Conservation (phyloP, 2,888 invertebrate genomes). For the Hecatera dysodea region DNA sequence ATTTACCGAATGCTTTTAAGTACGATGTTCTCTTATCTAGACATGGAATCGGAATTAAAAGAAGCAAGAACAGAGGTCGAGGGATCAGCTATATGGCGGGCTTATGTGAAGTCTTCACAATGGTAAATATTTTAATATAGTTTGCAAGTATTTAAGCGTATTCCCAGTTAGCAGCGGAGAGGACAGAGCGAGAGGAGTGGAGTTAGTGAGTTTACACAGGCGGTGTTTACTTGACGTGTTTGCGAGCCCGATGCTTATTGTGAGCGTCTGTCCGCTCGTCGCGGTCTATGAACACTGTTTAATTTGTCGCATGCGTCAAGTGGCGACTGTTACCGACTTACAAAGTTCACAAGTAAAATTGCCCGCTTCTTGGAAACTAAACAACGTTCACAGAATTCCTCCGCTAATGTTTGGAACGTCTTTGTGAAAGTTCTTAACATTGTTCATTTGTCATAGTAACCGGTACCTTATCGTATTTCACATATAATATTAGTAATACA, state of each 20-base stretch:
- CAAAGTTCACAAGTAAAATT: constrained; percentile 68
- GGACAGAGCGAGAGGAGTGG: constrained; percentile 64
- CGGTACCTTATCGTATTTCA: constrained; percentile 29
- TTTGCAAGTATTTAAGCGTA: constrained; percentile 60
- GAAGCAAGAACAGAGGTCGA: constrained; percentile 53
- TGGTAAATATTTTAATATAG: constrained; percentile 59
- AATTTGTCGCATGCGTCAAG: constrained; percentile 73
- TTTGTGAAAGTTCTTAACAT: constrained; percentile 63
- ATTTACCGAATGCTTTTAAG: constrained; percentile 58
- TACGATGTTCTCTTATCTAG: constrained; percentile 52
- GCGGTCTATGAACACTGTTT: constrained; percentile 72
- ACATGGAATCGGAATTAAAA: constrained; percentile 60
- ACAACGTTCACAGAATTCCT: constrained; percentile 58
- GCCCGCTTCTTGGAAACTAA: constrained; percentile 68
- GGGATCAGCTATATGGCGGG: constrained; percentile 35
- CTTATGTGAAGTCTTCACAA: constrained; percentile 38
- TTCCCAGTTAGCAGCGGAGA: constrained; percentile 52
- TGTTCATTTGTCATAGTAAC: constrained; percentile 56
- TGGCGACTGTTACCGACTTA: constrained; percentile 58
- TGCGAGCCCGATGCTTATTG: constrained; percentile 81
- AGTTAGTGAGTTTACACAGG: constrained; percentile 78
- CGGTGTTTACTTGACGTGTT: constrained; percentile 80
- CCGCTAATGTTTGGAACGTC: constrained; percentile 57
- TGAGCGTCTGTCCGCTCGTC: constrained; percentile 67
- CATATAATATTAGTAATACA: constrained; percentile 20